Percentiles rank a stretch among this genome's conserved stretches.
Evolutionary conservation across 2,888 invertebrate species (phyloP).

Genomic region (Galeopsomyia nigrocyanea): DNA sequence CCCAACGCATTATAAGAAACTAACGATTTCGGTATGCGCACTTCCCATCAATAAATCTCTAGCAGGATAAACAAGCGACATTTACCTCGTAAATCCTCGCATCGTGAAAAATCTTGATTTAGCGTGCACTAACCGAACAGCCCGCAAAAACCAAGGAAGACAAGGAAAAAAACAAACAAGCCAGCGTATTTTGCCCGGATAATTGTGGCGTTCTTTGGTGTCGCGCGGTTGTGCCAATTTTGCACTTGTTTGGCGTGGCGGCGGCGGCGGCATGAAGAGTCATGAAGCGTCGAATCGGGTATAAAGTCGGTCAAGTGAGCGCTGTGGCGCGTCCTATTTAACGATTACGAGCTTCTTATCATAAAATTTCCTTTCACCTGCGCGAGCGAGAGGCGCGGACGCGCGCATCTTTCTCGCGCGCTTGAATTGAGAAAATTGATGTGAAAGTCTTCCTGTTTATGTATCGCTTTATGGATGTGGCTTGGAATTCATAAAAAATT

Average conservation of each 20-base stretch:
- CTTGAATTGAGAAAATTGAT: constrained; percentile 37
- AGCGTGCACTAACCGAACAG: too few relatives aligned
- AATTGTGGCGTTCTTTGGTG: neutral
- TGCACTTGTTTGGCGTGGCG: neutral
- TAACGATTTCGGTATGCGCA: too few relatives aligned
- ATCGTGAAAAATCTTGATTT: too few relatives aligned
- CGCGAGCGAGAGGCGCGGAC: neutral
- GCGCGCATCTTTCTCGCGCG: constrained; percentile 14
- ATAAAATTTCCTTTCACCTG: constrained; percentile 47
- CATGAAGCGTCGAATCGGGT: neutral
- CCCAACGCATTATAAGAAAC: too few relatives aligned
- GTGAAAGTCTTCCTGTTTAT: constrained; percentile 40
- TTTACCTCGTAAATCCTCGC: too few relatives aligned
- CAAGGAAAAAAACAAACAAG: too few relatives aligned
- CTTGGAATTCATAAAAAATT: neutral
- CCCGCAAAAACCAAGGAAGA: too few relatives aligned
- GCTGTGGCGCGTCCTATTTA: constrained; percentile 41
- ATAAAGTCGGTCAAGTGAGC: constrained; percentile 40
- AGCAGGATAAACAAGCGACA: too few relatives aligned
- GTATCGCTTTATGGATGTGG: neutral
- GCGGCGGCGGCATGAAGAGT: neutral
- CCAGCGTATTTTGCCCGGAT: constrained; percentile 1
- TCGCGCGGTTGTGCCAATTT: neutral
- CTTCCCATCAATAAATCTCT: too few relatives aligned
- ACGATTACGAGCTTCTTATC: constrained; percentile 46